Percentiles rank a stretch among this genome's conserved stretches.
Conservation (phyloP, 1,140 invertebrate species). For the Coelopa frigida region DNA sequence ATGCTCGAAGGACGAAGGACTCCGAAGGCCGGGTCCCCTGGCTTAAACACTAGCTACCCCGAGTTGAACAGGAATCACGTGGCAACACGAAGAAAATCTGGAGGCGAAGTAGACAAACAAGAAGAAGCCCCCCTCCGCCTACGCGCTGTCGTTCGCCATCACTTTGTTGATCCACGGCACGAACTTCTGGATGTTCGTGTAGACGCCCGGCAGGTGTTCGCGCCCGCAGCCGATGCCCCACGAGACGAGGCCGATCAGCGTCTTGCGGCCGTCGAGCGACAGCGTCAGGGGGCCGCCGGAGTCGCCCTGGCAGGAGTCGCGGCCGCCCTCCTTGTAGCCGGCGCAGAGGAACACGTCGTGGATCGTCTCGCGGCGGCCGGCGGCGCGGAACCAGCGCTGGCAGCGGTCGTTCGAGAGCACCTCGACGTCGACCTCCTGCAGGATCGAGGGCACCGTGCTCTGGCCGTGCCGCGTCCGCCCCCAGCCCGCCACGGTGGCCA, state of each 20-base stretch:
- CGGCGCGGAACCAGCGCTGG: conserved; percentile 84
- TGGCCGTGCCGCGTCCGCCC: conserved; percentile 78
- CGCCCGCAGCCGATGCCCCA: conserved; percentile 88
- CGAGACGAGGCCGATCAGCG: conserved; percentile 78
- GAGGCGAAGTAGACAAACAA: neutral
- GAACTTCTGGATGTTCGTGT: conserved; percentile 87
- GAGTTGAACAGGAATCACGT: conserved; percentile 42
- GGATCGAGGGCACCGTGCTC: conserved; percentile 65
- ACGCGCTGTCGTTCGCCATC: conserved; percentile 48
- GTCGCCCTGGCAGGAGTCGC: conserved; percentile 52
- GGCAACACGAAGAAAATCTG: conserved; percentile 22
- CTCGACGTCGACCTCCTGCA: conserved; percentile 73
- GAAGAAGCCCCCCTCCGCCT: conserved; percentile 8
- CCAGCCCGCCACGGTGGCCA: conserved; percentile 86
- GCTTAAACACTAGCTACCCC: conserved; percentile 41
- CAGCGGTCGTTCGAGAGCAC: conserved; percentile 88
- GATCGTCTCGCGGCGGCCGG: conserved; percentile 81
- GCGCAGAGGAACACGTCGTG: conserved; percentile 91
- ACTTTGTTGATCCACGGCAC: conserved; percentile 86
- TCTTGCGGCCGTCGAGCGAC: conserved; percentile 71
- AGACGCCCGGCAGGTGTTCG: conserved; percentile 82
- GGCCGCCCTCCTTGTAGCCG: conserved; percentile 71
- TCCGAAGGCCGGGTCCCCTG: neutral
- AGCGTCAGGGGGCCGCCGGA: conserved; percentile 77
- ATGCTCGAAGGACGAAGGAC: too few relatives aligned